Percentiles rank a stretch among this genome's conserved stretches.
These are phyloP conservation scores for Drosophila nigricruria DNA, from an alignment of 2,888 invertebrate species.

Conservation along the genomic window DNA sequence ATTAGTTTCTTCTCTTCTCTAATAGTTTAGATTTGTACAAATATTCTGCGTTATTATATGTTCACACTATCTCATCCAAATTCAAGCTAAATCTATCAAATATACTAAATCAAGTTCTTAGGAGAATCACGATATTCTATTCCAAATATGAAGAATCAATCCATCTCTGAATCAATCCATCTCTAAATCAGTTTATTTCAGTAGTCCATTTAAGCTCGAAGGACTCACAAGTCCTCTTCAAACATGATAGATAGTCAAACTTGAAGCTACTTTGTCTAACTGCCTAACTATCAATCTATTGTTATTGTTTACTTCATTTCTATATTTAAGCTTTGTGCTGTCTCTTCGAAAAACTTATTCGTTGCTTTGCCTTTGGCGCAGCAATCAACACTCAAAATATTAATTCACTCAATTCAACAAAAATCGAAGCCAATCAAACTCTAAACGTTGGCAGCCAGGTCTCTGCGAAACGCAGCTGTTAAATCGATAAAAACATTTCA, in stretches of 20 bases:
- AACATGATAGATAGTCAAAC: not conserved
- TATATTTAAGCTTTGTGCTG: conserved; percentile 4
- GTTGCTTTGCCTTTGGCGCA: conserved; percentile 26
- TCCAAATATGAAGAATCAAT: too few relatives aligned
- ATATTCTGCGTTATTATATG: too few relatives aligned
- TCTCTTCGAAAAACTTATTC: not conserved
- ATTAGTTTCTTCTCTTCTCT: too few relatives aligned
- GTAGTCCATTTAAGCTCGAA: not conserved
- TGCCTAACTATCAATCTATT: too few relatives aligned
- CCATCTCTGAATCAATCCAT: not conserved
- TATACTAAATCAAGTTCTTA: not conserved
- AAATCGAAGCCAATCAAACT: conserved; percentile 1
- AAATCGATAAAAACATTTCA: conserved; percentile 75
- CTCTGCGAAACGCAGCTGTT: conserved; percentile 56
- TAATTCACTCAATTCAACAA: conserved; percentile 4
- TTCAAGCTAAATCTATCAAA: too few relatives aligned
- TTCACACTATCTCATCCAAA: too few relatives aligned
- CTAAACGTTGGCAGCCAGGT: not conserved
- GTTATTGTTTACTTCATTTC: not conserved
- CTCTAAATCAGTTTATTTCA: not conserved
- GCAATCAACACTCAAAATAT: conserved; percentile 35
- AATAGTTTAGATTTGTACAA: too few relatives aligned
- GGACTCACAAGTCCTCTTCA: not conserved
- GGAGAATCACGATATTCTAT: not conserved
- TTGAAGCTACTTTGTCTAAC: too few relatives aligned